Conservation (phyloP, 2,113 vertebrate species). For the Sturnus vulgaris region DNA sequence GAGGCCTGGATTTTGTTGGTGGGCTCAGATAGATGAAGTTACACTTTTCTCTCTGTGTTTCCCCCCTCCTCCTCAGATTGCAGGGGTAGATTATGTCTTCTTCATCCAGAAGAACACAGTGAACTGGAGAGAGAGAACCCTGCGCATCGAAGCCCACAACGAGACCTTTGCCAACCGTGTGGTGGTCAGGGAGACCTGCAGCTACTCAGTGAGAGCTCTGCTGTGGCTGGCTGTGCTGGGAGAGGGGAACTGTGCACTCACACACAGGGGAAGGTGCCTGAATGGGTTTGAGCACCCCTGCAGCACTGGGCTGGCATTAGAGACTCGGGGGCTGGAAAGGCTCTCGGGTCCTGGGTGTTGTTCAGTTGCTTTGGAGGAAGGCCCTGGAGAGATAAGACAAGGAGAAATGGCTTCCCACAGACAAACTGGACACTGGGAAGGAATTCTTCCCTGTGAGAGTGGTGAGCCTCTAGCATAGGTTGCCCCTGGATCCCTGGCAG, state of each 20-base stretch:
- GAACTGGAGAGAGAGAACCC: constrained; percentile 80
- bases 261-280: too few species aligned
- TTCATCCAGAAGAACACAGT: constrained; percentile 83
- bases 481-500: not conserved
- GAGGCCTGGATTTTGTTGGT: not conserved
- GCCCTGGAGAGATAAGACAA: not conserved
- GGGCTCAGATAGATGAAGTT: not conserved
- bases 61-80: constrained; percentile 59
- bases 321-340: not conserved
- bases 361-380: not conserved
- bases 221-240: not conserved
- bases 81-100: constrained; percentile 79
- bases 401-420: not conserved
- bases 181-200: constrained; percentile 76
- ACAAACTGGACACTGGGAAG: not conserved
- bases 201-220: constrained; percentile 74
- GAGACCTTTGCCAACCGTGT: constrained; percentile 83
- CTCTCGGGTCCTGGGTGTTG: not conserved
- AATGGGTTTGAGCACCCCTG: not conserved
- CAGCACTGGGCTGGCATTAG: fast-evolving
- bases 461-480: not conserved
- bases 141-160: constrained; percentile 79
- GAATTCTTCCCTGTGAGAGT: fast-evolving
- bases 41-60: not conserved
- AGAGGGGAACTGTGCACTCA: fast-evolving